Base-by-base conservation (phyloP, 92 coral and sea anemone species). In the Isaurus tuberculatus region DNA sequence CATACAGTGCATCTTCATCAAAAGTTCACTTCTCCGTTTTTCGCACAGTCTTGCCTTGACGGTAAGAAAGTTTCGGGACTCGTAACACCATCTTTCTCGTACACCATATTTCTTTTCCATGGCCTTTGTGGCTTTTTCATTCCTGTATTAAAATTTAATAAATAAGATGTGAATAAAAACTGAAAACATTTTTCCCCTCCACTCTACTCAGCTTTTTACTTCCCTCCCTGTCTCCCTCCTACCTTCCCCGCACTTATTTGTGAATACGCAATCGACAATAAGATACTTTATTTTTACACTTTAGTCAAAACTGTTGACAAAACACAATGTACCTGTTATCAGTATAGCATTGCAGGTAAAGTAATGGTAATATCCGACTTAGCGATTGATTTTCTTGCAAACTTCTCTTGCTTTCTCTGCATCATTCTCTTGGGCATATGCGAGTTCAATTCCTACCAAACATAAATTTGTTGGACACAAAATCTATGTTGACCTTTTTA, bases 1-100 rank as follows among this genome's bases (percentile, higher is more conserved):
- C 85, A 86, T 86, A 43, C 75, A 79, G 34, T 70, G 89, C 57
- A 86, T 53, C 86, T 71, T 79, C 85, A 79, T 72, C 85, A 79
- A 58, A 55, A 70, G 81, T 20, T 85, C 63, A 29, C 81, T 79
- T 71, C 71, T 86, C 44, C 73, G 36, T 79, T 86, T 79, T 71
- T 79, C 66, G 42, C 33, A 48, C 49, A 79, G 86, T 58, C 86
- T 32, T 80, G 79, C 33, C 73, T 33, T 86, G 66, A 80, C 64
- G 70, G 64, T 85, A 79, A 67, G 42, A 71, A 86, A 86, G 43
- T 61, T 70, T 70, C 73, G 81, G 48, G 85, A 79, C 58, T 26
- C 75, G 69, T 86, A 74, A 57, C 46, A 51, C 89, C 89, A 86
- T 79, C 89, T 79, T 70, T 79, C 72, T 20, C 80, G 57, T n/a